Percentiles rank a stretch among this genome's conserved stretches.
Conservation (phyloP, 2,797 vertebrate genomes). For the Gymnocypris eckloni region DNA sequence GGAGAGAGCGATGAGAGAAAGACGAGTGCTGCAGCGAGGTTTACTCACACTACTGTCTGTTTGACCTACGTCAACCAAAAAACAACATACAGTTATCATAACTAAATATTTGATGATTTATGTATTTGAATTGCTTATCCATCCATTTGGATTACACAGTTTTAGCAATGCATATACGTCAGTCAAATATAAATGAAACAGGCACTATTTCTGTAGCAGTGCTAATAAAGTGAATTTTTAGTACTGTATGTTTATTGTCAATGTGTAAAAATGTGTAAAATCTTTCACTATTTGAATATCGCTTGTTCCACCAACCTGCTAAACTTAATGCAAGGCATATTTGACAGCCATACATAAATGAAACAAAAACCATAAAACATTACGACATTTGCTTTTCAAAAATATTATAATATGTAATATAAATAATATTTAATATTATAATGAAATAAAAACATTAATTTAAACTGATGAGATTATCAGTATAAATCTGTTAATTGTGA, state of each 20-base stretch:
- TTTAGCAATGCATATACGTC: too few relatives aligned
- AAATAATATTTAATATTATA: background rate
- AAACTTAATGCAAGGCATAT: background rate
- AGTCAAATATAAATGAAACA: too few relatives aligned
- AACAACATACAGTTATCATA: background rate
- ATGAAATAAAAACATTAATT: background rate
- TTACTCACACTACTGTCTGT: background rate
- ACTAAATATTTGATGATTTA: background rate
- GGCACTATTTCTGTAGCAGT: background rate
- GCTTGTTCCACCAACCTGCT: background rate
- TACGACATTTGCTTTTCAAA: too few relatives aligned
- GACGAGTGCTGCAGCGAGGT: background rate
- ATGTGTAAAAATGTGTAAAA: too few relatives aligned
- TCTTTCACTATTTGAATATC: background rate
- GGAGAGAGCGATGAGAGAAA: background rate
- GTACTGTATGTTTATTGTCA: background rate
- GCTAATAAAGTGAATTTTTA: background rate
- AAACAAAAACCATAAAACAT: too few relatives aligned
- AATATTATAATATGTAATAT: too few relatives aligned
- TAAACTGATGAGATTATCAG: background rate
- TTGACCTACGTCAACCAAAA: background rate
- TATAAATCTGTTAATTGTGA: background rate
- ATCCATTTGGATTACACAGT: too few relatives aligned
- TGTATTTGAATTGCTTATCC: background rate
- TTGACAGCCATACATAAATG: background rate